These are phyloP conservation scores for Corella eumyota DNA, from an alignment of 23 tunicate genomes.

Conservation along the genomic window DNA sequence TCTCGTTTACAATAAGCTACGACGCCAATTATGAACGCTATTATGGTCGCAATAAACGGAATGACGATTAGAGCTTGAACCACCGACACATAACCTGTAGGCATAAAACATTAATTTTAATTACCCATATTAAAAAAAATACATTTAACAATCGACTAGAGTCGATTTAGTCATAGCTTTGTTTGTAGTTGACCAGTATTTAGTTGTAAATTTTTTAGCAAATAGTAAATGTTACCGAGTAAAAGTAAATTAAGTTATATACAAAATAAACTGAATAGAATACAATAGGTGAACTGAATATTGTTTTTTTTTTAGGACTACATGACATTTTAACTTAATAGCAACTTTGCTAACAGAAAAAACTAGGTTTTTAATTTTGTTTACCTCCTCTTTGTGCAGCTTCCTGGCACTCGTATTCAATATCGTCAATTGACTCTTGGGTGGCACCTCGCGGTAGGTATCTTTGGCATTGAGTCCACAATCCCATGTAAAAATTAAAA, in stretches of 20 bases:
- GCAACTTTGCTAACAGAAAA: too few species aligned
- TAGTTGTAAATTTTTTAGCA: too few species aligned
- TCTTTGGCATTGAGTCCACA: constrained; percentile 46
- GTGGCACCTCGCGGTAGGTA: constrained; percentile 13
- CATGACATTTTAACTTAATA: too few species aligned
- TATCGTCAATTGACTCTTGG: not conserved
- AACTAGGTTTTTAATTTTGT: too few species aligned
- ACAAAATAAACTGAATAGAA: too few species aligned
- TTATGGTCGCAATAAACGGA: constrained; percentile 55
- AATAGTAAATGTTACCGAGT: too few species aligned
- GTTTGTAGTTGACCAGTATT: too few species aligned
- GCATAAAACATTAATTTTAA: not conserved
- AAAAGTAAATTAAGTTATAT: too few species aligned
- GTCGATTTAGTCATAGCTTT: not conserved
- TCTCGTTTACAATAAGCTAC: constrained; percentile 95
- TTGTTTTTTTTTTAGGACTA: too few species aligned
- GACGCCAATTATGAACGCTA: constrained; percentile 60
- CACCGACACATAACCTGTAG: constrained; percentile 61
- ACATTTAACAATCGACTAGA: not conserved
- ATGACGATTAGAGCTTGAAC: constrained; percentile 74
- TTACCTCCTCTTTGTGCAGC: constrained; percentile 38
- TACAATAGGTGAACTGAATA: too few species aligned
- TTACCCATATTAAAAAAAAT: too few species aligned
- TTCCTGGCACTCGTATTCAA: constrained; percentile 40
- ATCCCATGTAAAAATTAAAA: too few species aligned